These are phyloP conservation scores for Gracilinanus agilis DNA, from an alignment of 2,113 vertebrate genomes.

Conservation along the genomic window DNA sequence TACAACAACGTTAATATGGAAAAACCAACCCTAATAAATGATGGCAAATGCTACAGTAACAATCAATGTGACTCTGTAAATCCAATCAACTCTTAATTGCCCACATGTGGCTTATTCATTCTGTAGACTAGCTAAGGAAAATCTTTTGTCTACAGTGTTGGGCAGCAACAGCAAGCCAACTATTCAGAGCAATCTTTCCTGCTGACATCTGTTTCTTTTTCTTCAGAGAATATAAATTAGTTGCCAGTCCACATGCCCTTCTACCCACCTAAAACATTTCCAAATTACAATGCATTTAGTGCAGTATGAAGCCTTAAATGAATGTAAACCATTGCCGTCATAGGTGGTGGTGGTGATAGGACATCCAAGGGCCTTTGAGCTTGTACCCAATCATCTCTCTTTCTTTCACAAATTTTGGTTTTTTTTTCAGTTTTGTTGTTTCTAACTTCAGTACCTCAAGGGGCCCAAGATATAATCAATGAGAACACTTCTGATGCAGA, in stretches of 20 bases:
- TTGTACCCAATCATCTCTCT: neutral
- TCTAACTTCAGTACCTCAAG: neutral
- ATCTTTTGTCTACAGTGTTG: neutral
- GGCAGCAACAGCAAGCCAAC: neutral
- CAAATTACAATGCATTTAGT: neutral
- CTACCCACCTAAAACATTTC: neutral
- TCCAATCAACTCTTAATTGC: neutral
- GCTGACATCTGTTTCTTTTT: neutral
- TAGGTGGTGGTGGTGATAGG: neutral
- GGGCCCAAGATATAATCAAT: neutral
- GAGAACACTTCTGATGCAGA: neutral
- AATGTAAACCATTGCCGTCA: neutral
- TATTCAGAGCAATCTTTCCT: neutral
- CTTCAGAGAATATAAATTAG: neutral
- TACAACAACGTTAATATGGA: neutral
- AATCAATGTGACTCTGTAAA: neutral
- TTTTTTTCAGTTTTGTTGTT: neutral
- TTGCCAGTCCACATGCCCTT: neutral
- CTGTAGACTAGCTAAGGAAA: neutral
- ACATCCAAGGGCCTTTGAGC: neutral
- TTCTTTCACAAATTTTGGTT: neutral
- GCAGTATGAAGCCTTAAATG: neutral
- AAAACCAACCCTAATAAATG: neutral
- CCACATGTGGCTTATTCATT: neutral
- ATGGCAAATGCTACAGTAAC: neutral